Evolutionary conservation across 2,797 vertebrate species (phyloP).

Genomic region (Masticophis lateralis): DNA sequence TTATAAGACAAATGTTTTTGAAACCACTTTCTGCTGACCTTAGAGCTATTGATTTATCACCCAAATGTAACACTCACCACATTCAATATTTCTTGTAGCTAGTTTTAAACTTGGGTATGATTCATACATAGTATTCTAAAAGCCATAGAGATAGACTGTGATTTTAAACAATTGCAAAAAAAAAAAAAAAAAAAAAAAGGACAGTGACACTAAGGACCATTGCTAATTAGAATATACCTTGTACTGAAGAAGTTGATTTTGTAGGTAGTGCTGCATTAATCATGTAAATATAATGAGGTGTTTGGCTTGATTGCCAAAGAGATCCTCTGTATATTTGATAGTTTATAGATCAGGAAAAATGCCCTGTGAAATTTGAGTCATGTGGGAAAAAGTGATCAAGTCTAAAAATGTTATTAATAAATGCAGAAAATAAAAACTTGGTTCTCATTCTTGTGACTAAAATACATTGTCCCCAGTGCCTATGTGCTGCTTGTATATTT

Average conservation of each 20-base stretch:
- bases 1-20: constrained; percentile 42
- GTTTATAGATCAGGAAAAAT: constrained; percentile 57
- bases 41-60: constrained; percentile 30
- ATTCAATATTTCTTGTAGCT: constrained; percentile 41
- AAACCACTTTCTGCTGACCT: constrained; percentile 46
- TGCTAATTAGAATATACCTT: constrained; percentile 27
- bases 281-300: constrained; percentile 47
- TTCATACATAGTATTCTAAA: constrained; percentile 24
- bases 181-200: neutral
- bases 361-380: constrained; percentile 50
- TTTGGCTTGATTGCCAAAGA: constrained; percentile 40
- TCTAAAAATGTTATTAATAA: constrained; percentile 46
- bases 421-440: neutral
- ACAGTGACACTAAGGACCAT: constrained; percentile 12
- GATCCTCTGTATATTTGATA: constrained; percentile 48
- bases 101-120: constrained; percentile 4
- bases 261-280: constrained; percentile 30
- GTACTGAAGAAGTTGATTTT: neutral
- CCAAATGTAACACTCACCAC: constrained; percentile 22
- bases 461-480: neutral
- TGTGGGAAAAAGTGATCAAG: constrained; percentile 50
- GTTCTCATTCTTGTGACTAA: neutral
- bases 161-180: constrained; percentile 15
- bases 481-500: neutral
- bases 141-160: constrained; percentile 3